Base-by-base conservation (phyloP, 2,113 vertebrate genomes). In the Actinemys pallida region DNA sequence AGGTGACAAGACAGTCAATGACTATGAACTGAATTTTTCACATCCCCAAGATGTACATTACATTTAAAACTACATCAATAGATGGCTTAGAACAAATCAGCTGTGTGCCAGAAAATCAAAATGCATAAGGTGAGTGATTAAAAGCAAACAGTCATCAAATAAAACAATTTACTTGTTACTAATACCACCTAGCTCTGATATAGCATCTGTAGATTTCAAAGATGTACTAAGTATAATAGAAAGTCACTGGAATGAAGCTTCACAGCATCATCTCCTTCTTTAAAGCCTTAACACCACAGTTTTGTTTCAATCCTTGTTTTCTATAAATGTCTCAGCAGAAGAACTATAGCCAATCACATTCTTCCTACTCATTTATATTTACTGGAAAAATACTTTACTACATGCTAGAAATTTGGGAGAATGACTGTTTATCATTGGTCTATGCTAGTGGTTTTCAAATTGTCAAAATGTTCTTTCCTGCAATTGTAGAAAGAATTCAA, bases 71-170 rank as follows among this genome's bases (percentile, higher is more conserved):
- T 86, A 89, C 88, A 49, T 89, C 86, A 86, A 75, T 57, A 95
- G 72, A 62, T 13, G 87, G 45, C 59, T 81, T n/a, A 47, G n/a
- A 93, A 92, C 62, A 93, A 76, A 92, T 80, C 81, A 90, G 27
- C 57, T 50, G 45, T 2, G 1, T 31, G 20, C 80, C 76, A 90
- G 59, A 31, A 82, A 16, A 87, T 59, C 8, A 35, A 39, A 89
- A 75, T 29, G 79, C 35, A 76, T 4, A 50, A 0, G 10, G 7
- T 0, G n/a, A 0, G 17, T n/a, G 10, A 69, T 69, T 86, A 49
- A 93, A 45, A 78, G 52, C 16, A 13, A 83, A 6, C 3, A 13
- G 86, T 5, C 35, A 89, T 8, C 20, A 84, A 82, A 2, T 35
- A 92, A 45, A 29, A 90, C 87, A 84, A 2, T 7, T 4, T 69